Percentiles rank a stretch among this genome's conserved stretches.
These are phyloP conservation scores for Pemphredon lugubris DNA, from an alignment of 2,888 invertebrate species.

Conservation along the genomic window DNA sequence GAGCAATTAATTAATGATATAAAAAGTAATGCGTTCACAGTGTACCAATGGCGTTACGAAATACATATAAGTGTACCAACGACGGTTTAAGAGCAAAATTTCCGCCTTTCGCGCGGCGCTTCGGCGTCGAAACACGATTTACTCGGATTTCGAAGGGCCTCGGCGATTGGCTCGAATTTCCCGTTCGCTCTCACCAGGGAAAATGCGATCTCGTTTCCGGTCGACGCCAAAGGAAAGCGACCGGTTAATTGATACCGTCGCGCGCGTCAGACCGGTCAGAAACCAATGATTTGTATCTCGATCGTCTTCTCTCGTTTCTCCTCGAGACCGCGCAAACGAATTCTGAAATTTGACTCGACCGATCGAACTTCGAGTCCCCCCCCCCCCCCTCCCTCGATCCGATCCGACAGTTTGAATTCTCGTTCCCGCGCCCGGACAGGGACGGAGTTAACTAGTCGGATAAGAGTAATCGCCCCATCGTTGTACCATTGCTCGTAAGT, in stretches of 20 bases:
- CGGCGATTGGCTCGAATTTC: constrained; percentile 47
- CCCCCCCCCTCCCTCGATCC: too few relatives aligned
- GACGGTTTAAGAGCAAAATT: constrained; percentile 43
- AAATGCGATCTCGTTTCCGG: constrained; percentile 23
- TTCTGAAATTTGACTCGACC: too few relatives aligned
- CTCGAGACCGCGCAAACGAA: not conserved
- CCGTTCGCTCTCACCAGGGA: constrained; percentile 25
- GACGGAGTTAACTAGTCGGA: too few relatives aligned
- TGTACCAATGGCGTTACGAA: too few relatives aligned
- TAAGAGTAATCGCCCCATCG: too few relatives aligned
- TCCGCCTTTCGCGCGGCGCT: constrained; percentile 36
- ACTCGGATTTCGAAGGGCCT: constrained; percentile 18
- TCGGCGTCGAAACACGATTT: constrained; percentile 50
- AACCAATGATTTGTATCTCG: constrained; percentile 9
- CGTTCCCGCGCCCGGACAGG: too few relatives aligned
- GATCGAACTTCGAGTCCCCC: too few relatives aligned
- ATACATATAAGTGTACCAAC: too few relatives aligned
- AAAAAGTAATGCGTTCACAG: too few relatives aligned
- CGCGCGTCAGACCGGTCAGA: constrained; percentile 1
- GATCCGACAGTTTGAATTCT: too few relatives aligned
- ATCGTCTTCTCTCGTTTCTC: not conserved
- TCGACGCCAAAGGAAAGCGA: constrained; percentile 30
- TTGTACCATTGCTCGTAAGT: too few relatives aligned
- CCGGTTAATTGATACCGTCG: constrained; percentile 49
- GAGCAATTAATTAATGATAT: too few relatives aligned